These are phyloP conservation scores for Leptosomus discolor DNA, from an alignment of 2,113 vertebrate genomes.

Conservation along the genomic window DNA sequence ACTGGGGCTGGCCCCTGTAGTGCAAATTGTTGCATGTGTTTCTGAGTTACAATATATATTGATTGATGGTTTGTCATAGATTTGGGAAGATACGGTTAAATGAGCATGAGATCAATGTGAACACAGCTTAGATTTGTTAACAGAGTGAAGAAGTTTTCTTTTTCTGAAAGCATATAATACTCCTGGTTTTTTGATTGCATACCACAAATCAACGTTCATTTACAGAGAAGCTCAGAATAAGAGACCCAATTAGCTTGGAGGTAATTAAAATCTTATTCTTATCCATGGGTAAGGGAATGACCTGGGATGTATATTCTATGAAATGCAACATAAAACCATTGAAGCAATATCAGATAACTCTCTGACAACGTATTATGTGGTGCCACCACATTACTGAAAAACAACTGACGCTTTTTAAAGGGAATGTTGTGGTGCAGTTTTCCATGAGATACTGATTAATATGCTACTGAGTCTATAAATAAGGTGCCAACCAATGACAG, in stretches of 20 bases:
- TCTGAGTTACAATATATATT: not conserved
- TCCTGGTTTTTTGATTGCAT: not conserved
- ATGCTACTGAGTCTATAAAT: conserved; percentile 59
- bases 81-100: not conserved
- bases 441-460: conserved; percentile 43
- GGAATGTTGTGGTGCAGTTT: not conserved
- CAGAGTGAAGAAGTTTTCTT: not conserved
- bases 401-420: conserved; percentile 16
- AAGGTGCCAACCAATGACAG: conserved; percentile 34
- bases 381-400: not conserved
- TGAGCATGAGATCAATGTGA: not conserved
- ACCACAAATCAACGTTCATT: not conserved
- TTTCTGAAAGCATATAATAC: not conserved
- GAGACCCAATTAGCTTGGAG: not conserved
- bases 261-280: conserved; percentile 26
- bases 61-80: not conserved
- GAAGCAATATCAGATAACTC: not conserved
- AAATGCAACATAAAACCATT: conserved; percentile 16
- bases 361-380: not conserved
- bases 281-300: not conserved
- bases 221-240: not conserved
- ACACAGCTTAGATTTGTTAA: not conserved
- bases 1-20: rapidly evolving
- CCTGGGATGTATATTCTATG: not conserved
- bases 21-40: not conserved